These are phyloP conservation scores for Rhizoglyphus robini DNA, from an alignment of 1,140 invertebrate species.

Conservation along the genomic window DNA sequence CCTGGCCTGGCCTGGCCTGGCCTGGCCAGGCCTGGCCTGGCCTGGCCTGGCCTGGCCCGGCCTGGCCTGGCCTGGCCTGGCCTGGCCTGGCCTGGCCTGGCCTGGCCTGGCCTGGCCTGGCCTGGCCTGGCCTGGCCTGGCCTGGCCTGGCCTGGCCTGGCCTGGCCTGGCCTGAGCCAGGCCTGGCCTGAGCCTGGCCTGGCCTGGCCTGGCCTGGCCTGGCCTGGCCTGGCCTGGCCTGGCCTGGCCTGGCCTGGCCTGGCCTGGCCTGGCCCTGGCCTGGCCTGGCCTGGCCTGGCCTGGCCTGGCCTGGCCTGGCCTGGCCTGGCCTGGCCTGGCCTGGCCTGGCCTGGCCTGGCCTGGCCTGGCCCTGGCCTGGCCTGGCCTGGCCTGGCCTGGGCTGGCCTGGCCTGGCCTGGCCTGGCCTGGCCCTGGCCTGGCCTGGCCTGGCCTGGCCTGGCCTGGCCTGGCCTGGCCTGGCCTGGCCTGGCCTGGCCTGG, in stretches of 20 bases:
- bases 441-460: slow-evolving; percentile 26
- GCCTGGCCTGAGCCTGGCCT: slow-evolving; percentile 28
- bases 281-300: slow-evolving; percentile 28
- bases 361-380: slow-evolving; percentile 22
- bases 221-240: slow-evolving; percentile 28
- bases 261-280: slow-evolving; percentile 24
- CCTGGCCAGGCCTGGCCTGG: slow-evolving; percentile 27
- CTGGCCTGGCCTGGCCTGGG: slow-evolving; percentile 20
- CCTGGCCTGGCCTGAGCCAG: slow-evolving; percentile 29
- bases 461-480: slow-evolving; percentile 26
- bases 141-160: slow-evolving; percentile 25
- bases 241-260: slow-evolving; percentile 27
- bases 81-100: slow-evolving; percentile 28
- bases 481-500: slow-evolving; percentile 21
- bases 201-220: slow-evolving; percentile 23
- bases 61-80: slow-evolving; percentile 28
- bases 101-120: slow-evolving; percentile 28
- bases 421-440: slow-evolving; percentile 22
- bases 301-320: slow-evolving; percentile 27
- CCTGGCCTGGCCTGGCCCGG: slow-evolving; percentile 28
- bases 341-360: slow-evolving; percentile 25
- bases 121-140: slow-evolving; percentile 26
- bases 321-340: slow-evolving; percentile 23
- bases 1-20: slow-evolving; percentile 27
- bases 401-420: slow-evolving; percentile 21